A percentile compares a stretch with the other conserved stretches of the same genome.
Conservation (phyloP, 2,888 invertebrate genomes). For the Himalopsyche kuldschensis region DNA sequence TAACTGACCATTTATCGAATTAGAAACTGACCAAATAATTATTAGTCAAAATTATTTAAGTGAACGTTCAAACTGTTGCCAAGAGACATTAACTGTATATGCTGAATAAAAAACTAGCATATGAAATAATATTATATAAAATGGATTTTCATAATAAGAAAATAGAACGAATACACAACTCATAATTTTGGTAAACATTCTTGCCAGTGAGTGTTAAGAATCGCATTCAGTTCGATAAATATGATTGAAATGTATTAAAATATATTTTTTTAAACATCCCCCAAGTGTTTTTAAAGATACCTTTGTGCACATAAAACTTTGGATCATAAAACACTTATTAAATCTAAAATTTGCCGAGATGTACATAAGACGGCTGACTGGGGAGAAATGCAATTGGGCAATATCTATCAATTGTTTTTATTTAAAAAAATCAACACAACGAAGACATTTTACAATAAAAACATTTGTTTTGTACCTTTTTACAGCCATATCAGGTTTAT, state of each 20-base stretch:
- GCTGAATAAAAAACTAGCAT: neutral
- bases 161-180: neutral
- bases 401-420: neutral
- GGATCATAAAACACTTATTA: neutral
- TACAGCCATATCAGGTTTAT: slow-evolving; percentile 19
- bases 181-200: neutral
- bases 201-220: neutral
- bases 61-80: neutral
- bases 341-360: neutral
- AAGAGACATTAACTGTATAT: neutral
- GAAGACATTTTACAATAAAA: slow-evolving; percentile 8
- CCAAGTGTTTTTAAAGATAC: neutral
- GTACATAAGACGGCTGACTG: neutral
- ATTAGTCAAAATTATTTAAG: too few relatives aligned
- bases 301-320: neutral
- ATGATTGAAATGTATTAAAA: neutral
- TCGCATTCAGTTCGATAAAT: neutral
- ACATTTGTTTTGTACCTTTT: slow-evolving; percentile 24
- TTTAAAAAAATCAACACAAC: neutral
- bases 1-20: too few relatives aligned
- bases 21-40: too few relatives aligned
- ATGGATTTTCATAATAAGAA: neutral
- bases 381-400: neutral
- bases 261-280: neutral
- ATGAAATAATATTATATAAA: neutral